phyloP scores from a whole-genome alignment of 2,888 invertebrate genomes.

The Stenodera caucasica region DNA sequence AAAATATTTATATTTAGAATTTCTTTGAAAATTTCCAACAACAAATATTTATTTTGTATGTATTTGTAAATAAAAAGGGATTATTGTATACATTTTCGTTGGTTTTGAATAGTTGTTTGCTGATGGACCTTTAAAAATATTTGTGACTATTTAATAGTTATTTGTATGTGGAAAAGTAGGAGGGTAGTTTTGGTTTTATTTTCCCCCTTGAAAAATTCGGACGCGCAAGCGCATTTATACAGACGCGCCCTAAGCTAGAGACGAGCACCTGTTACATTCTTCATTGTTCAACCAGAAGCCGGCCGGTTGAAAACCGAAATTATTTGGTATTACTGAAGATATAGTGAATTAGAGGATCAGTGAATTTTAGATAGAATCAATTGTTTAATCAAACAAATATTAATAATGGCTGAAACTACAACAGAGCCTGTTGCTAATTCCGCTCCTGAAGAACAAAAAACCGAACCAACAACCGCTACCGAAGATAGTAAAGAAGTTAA shows the following conservation, averaged over 20 bases:
- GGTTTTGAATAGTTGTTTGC: not conserved
- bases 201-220: conserved; percentile 8
- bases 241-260: conserved; percentile 49
- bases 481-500: conserved; percentile 48
- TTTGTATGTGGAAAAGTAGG: not conserved
- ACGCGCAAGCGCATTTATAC: conserved; percentile 43
- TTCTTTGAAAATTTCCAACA: not conserved
- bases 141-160: not conserved
- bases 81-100: not conserved
- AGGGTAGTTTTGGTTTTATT: conserved; percentile 41
- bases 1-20: not conserved
- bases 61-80: too few relatives aligned
- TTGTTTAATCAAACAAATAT: conserved; percentile 11
- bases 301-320: conserved; percentile 33
- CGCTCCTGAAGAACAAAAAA: conserved; percentile 40
- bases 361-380: not conserved
- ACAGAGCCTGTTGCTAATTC: conserved; percentile 36
- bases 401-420: conserved; percentile 45
- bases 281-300: conserved; percentile 46
- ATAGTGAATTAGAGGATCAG: conserved; percentile 10
- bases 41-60: not conserved
- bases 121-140: conserved; percentile 3
- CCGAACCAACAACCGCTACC: conserved; percentile 29
- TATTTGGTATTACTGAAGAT: conserved; percentile 14
- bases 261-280: conserved; percentile 49